Conservation (phyloP, 2,797 vertebrate species). For the Myotis findleyi region DNA sequence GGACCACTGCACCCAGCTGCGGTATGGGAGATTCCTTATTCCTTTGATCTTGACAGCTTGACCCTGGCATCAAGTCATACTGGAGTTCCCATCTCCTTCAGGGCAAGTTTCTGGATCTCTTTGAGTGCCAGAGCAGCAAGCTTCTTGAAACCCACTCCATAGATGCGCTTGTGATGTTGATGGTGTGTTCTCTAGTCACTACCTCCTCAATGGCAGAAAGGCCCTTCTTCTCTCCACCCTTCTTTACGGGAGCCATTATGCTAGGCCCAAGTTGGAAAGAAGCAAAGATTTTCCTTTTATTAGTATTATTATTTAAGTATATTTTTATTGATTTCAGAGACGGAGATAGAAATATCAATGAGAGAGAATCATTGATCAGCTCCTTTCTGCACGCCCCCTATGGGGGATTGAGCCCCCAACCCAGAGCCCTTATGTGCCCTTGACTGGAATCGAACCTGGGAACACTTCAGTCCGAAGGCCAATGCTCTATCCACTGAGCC, state of each 20-base stretch:
- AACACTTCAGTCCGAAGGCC: too few species aligned
- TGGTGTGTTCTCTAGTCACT: not conserved
- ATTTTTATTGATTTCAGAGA: too few species aligned
- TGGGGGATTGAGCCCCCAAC: too few species aligned
- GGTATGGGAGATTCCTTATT: not conserved
- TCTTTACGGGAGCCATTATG: not conserved
- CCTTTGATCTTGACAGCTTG: not conserved
- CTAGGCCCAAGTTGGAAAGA: not conserved
- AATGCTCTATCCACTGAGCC: too few species aligned
- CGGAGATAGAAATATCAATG: too few species aligned
- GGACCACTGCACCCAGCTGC: not conserved
- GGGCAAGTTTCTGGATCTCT: not conserved
- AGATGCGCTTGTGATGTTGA: not conserved
- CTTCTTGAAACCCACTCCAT: not conserved
- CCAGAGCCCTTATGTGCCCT: too few species aligned
- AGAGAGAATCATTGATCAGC: too few species aligned
- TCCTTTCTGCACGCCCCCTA: too few species aligned
- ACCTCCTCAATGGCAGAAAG: not conserved
- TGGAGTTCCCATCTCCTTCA: not conserved
- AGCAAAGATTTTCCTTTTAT: not conserved
- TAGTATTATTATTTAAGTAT: too few species aligned
- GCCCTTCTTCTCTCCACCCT: not conserved
- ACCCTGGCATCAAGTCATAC: not conserved
- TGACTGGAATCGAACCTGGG: too few species aligned
- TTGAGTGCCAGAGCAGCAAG: not conserved